Evolutionary conservation across 2,888 invertebrate genomes (phyloP).

Genomic region (Brassicogethes aeneus): DNA sequence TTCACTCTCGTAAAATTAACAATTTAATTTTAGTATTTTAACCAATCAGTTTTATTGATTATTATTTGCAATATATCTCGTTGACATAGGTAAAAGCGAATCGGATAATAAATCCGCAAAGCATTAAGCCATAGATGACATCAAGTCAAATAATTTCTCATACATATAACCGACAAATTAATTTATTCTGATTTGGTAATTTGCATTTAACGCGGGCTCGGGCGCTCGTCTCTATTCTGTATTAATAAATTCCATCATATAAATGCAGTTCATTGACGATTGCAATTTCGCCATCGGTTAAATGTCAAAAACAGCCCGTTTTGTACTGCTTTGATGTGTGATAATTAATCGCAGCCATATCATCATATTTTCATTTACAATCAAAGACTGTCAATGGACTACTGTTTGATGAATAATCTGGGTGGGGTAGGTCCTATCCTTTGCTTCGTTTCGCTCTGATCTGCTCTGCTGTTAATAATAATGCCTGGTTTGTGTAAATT

Average conservation of each 20-base stretch:
- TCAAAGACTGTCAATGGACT: conserved; percentile 32
- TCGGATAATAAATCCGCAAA: too few relatives aligned
- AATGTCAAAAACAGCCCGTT: conserved; percentile 26
- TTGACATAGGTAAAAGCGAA: too few relatives aligned
- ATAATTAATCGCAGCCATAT: conserved; percentile 34
- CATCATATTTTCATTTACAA: conserved; percentile 34
- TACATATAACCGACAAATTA: conserved; percentile 23
- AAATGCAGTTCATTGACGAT: conserved; percentile 24
- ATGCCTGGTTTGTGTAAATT: conserved; percentile 7
- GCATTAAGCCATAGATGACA: too few relatives aligned
- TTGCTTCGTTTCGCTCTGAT: conserved; percentile 18
- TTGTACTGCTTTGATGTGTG: conserved; percentile 27
- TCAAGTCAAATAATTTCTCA: conserved; percentile 15
- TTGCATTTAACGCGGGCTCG: conserved; percentile 18
- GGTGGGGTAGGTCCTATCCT: too few relatives aligned
- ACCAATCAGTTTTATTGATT: too few relatives aligned
- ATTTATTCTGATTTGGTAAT: conserved; percentile 24
- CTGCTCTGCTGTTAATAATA: conserved; percentile 19
- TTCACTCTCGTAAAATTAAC: too few relatives aligned
- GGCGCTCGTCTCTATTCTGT: conserved; percentile 17
- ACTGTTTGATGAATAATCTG: conserved; percentile 31
- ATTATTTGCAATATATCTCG: too few relatives aligned
- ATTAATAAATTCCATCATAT: conserved; percentile 32
- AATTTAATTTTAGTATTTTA: too few relatives aligned
- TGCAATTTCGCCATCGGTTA: conserved; percentile 19